A percentile compares a stretch with the other conserved stretches of the same genome.
These are phyloP conservation scores for Tinamus guttatus DNA, from an alignment of 2,113 vertebrate species.

Conservation along the genomic window DNA sequence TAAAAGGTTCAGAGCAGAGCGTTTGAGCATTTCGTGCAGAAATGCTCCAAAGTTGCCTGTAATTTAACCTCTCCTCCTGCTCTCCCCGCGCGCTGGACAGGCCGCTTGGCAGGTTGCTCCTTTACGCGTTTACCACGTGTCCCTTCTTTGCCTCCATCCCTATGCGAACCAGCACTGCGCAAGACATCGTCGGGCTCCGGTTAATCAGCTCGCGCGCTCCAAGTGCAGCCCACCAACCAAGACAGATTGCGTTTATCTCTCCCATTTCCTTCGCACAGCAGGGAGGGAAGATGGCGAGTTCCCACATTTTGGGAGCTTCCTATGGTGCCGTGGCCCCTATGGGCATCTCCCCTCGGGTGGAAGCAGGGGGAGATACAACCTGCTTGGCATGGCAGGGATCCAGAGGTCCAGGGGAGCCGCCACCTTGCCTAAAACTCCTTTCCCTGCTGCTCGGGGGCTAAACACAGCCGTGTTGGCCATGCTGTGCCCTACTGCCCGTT, in stretches of 20 bases:
- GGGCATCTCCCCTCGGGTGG: background rate
- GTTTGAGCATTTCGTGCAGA: background rate
- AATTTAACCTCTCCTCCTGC: background rate
- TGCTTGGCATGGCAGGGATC: rapidly evolving
- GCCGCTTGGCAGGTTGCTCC: background rate
- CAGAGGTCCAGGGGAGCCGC: background rate
- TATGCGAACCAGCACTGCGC: background rate
- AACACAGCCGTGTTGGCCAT: background rate
- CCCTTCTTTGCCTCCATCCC: slow-evolving; percentile 1
- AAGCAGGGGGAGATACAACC: background rate
- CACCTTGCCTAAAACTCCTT: background rate
- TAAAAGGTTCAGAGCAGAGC: background rate
- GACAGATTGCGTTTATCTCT: slow-evolving; percentile 2
- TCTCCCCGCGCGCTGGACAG: background rate
- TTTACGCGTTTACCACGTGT: background rate
- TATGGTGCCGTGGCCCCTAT: background rate
- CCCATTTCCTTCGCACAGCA: background rate
- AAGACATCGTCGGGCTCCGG: slow-evolving; percentile 25
- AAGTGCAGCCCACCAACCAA: slow-evolving; percentile 26
- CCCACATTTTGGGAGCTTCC: slow-evolving; percentile 16
- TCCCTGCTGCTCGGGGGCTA: background rate
- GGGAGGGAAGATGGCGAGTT: background rate
- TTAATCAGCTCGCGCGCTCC: background rate
- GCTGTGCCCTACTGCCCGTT: background rate
- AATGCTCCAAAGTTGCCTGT: background rate